Conservation (phyloP, 1,140 invertebrate species). For the Pectinophora gossypiella region DNA sequence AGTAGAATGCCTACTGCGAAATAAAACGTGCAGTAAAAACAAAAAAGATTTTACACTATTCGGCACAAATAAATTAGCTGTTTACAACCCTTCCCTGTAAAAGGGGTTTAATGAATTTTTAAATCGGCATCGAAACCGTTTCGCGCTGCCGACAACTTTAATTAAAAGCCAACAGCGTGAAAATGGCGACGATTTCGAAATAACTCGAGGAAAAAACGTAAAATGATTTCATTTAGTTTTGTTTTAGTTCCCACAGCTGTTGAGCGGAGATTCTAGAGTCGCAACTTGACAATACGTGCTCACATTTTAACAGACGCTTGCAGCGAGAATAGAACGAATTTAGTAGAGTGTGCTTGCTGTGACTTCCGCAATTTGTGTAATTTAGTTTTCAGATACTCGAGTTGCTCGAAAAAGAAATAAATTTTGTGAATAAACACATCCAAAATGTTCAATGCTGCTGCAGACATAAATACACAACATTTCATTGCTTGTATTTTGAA, state of each 20-base stretch:
- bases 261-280: neutral
- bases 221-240: constrained; percentile 30
- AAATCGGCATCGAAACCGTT: constrained; percentile 22
- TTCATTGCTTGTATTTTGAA: too few relatives aligned
- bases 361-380: neutral
- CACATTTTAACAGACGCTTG: neutral
- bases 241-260: constrained; percentile 23
- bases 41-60: neutral
- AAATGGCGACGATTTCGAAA: constrained; percentile 29
- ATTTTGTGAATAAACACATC: too few relatives aligned
- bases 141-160: constrained; percentile 29
- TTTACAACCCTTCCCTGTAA: constrained; percentile 10
- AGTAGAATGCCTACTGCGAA: too few relatives aligned
- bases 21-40: neutral
- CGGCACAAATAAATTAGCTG: constrained; percentile 19
- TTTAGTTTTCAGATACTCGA: neutral
- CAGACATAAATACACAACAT: too few relatives aligned
- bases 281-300: neutral
- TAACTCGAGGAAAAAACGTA: constrained; percentile 26
- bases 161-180: constrained; percentile 30
- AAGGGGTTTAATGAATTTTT: constrained; percentile 31
- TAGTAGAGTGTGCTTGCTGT: neutral
- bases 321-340: neutral
- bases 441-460: too few relatives aligned
- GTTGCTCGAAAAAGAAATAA: too few relatives aligned